Base-by-base conservation (phyloP, 2,113 vertebrate genomes). In the Otocyon megalotis region DNA sequence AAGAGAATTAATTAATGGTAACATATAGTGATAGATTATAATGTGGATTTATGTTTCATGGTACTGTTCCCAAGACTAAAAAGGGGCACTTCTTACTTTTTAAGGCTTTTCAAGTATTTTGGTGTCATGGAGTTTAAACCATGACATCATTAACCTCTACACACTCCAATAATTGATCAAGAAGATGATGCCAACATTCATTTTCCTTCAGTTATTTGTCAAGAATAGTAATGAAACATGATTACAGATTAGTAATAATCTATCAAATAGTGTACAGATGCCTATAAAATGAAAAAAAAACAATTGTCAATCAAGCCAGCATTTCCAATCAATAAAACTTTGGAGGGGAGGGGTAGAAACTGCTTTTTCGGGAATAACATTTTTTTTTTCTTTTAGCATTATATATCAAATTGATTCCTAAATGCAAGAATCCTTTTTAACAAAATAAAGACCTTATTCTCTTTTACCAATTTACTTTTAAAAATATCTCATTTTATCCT, bases 41-140 rank as follows among this genome's bases (percentile, higher is more conserved):
- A 43, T 89, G 93, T 53, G 3, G 24, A 93, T 60, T 96, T 94
- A 92, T 94, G 79, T 17, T 50, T 90, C 89, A 58, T n/a, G 30
- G 62, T 54, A 89, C 14, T 94, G 3, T 35, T 96, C 10, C 26
- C 32, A 84, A 91, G 32, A 88, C 5, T 76, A 93, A 93, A 93
- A 69, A 43, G 43, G 22, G 30, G 22, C 12, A 90, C 5, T 85
- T 92, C 30, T 94, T 83, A 93, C 95, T 43, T 96, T 84, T 37
- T 88, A 37, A 96, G 43, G 37, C 12, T 48, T 97, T 79, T 96
- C 43, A 91, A 82, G 63, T 94, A 98, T 67, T 93, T 93, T 90
- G 76, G 60, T 88, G 37, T n/a, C 14, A 72, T 30, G 5, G 11
- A 94, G 71, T 91, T 94, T 54, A 88, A 76, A 95, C 43, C 43